Evolutionary conservation across 1,140 invertebrate genomes (phyloP), one percentile per base, ranked within the genome.

Genomic region (Belonocnema kinseyi): DNA sequence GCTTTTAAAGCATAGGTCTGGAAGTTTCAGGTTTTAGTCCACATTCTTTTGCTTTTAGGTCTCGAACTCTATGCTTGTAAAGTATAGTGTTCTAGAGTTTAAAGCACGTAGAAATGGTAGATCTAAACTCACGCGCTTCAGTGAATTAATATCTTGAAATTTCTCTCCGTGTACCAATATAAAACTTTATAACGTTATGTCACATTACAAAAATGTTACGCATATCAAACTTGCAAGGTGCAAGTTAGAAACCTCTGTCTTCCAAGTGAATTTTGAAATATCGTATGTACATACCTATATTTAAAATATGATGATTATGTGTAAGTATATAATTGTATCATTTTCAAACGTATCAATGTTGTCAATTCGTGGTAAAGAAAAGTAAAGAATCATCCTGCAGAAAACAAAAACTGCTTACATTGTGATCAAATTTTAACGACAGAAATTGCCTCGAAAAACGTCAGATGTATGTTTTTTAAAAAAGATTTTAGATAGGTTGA

Each of bases 251-350:
- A 90, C 89, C 86, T 91, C 88, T 90, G 90, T 91, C 90, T 91
- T 91, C 90, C 90, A 91, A 90, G 80, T 83, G 82, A 85, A 88
- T 89, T 86, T 85, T 89, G 82, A 77, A 82, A 83, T 76, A 85
- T 84, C 78, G 80, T 75, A 78, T 86, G 87, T 88, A 86, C 82
- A 85, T 82, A 76, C 53, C 76, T 83, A 83, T 80, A 80, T 71
- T 77, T 81, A 80, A 77, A 81, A 52, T 77, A 80, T 61, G 66
- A 73, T 72, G 53, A 75, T 26, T 70, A 77, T 81, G 56, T 81
- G 76, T 81, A 71, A 72, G 73, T 75, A 75, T 33, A 73, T 78
- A 72, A 66, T 77, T 73, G 61, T 77, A 61, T 73, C 66, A 77
- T 50, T 80, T 80, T 66, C 74, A 54, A 79, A 75, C 72, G 76